Percentiles rank a stretch among this genome's conserved stretches.
These are phyloP conservation scores for Bhutanitis thaidina DNA, from an alignment of 2,888 invertebrate genomes.

Conservation along the genomic window DNA sequence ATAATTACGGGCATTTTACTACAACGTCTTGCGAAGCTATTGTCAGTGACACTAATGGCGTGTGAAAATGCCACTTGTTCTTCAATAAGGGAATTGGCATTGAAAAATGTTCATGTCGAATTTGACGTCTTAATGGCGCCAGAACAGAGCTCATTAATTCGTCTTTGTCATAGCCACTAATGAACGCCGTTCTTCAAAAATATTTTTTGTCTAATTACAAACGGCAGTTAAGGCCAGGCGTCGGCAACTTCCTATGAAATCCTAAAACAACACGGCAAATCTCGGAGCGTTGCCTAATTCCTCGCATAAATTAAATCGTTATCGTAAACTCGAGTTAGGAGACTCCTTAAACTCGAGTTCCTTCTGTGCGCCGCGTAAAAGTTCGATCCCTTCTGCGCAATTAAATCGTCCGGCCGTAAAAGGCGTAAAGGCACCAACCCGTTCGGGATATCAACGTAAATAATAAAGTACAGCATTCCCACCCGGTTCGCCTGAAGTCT, in stretches of 20 bases:
- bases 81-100: background rate
- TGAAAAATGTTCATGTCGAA: background rate
- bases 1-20: too few relatives aligned
- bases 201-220: conserved; percentile 20
- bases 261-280: conserved; percentile 19
- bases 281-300: conserved; percentile 21
- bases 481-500: too few relatives aligned
- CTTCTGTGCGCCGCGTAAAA: conserved; percentile 31
- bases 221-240: conserved; percentile 8
- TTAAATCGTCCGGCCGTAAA: conserved; percentile 28
- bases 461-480: background rate
- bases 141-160: conserved; percentile 12
- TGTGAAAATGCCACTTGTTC: background rate
- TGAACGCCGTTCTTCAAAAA: conserved; percentile 10
- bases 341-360: conserved; percentile 37
- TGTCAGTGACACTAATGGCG: background rate
- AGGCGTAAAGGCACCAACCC: conserved; percentile 15
- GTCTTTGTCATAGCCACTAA: conserved; percentile 5
- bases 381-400: conserved; percentile 29
- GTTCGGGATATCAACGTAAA: conserved; percentile 2
- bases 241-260: conserved; percentile 9
- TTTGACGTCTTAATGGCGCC: conserved; percentile 7
- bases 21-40: too few relatives aligned
- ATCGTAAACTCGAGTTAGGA: conserved; percentile 38
- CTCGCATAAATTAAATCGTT: conserved; percentile 36